Conservation (phyloP, 2,113 vertebrate species). For the Crotalus viridis region DNA sequence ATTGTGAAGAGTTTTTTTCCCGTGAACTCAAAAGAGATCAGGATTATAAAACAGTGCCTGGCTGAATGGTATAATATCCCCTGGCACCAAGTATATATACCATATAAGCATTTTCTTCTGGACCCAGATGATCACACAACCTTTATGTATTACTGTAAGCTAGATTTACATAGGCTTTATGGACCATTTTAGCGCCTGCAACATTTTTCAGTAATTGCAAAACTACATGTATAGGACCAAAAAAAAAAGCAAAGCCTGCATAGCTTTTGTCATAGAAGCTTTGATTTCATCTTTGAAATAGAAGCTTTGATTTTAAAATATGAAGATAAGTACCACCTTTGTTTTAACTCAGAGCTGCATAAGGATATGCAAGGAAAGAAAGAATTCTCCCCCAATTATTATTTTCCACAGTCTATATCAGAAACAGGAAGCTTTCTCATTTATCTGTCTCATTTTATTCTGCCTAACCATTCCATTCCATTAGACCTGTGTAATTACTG, state of each 20-base stretch:
- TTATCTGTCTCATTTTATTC: conserved; percentile 6
- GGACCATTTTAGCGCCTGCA: neutral
- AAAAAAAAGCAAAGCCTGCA: neutral
- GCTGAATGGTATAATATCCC: neutral
- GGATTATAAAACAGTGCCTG: neutral
- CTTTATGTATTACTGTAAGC: neutral
- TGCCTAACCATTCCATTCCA: conserved; percentile 13
- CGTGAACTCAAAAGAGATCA: neutral
- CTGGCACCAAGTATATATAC: neutral
- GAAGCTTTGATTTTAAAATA: neutral
- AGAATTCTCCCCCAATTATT: neutral
- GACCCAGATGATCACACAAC: neutral
- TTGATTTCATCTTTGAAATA: neutral
- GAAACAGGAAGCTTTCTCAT: neutral
- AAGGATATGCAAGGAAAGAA: conserved; percentile 11
- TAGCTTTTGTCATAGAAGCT: too few relatives aligned
- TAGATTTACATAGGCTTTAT: neutral
- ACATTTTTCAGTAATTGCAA: neutral
- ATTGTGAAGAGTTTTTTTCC: neutral
- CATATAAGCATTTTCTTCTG: neutral
- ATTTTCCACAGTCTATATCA: neutral
- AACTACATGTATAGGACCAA: neutral
- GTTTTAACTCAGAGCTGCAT: neutral
- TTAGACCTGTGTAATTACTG: conserved; percentile 36
- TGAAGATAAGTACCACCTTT: neutral